phyloP scores from a whole-genome alignment of 2,113 vertebrate species.

The Cyprinus carpio region DNA sequence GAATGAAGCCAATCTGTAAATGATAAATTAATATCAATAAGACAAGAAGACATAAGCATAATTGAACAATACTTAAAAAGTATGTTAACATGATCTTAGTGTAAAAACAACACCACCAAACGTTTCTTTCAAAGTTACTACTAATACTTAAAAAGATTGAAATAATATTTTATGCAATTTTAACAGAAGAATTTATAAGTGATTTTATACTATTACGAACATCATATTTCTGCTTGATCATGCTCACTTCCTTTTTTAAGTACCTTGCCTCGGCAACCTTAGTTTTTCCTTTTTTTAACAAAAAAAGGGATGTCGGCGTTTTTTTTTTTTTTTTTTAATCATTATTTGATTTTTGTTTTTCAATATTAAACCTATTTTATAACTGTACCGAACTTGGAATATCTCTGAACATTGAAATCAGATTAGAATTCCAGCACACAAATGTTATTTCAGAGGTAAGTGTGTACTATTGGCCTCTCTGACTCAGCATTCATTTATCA shows the following conservation, averaged over 20 bases:
- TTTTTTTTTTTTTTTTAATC: too few relatives aligned
- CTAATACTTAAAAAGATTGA: too few relatives aligned
- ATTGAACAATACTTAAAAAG: neutral
- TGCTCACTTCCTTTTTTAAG: neutral
- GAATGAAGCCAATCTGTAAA: neutral
- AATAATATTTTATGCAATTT: neutral
- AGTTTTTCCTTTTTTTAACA: too few relatives aligned
- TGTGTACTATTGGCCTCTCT: neutral
- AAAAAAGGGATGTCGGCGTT: too few relatives aligned
- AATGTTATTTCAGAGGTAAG: neutral
- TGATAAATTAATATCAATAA: neutral
- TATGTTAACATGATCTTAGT: neutral
- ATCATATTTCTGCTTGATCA: neutral
- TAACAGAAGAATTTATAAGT: neutral
- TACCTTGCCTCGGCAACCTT: too few relatives aligned
- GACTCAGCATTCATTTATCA: slow-evolving; percentile 28
- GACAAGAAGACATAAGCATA: too few relatives aligned
- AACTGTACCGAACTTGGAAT: neutral
- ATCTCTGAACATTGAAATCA: neutral
- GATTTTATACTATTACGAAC: neutral
- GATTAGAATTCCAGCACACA: neutral
- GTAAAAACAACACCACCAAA: neutral
- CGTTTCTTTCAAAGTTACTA: neutral
- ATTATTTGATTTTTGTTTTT: too few relatives aligned
- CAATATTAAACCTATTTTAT: too few relatives aligned